Evolutionary conservation across 2,113 vertebrate genomes (phyloP), one percentile per base, ranked within the genome.

Genomic region (zebrafish (Danio rerio)): DNA sequence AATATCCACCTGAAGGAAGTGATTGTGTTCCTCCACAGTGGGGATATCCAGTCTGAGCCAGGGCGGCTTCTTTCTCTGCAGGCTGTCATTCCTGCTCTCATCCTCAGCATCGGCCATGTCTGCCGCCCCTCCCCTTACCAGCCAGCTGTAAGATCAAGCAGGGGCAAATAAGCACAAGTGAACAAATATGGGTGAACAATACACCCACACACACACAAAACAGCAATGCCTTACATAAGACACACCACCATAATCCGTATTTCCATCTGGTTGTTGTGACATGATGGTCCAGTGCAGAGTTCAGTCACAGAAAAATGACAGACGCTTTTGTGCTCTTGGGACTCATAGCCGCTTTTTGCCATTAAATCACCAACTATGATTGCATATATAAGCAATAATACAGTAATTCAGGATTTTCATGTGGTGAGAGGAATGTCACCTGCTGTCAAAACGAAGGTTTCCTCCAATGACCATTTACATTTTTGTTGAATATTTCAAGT

Each of bases 41-140:
- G 96, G 98, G 80, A 97, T 96, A 89, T 99, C 96, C 89, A 98
- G 88, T 89, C 93, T 95, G 18, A 98, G 91, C 96, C 97, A 96
- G 31, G 97, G 96, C 0, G 97, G 97, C 88, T 99, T 98, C 88
- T 98, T 99, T 80, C 95, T 92, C 91, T 96, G 96, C 83, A 98
- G 93, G 85, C 96, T 97, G 93, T 94, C 96, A 0, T 90, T 94
- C 89, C 94, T 95, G 86, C 87, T 89, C 83, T 88, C 85, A 6
- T 81, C 88, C 93, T 94, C 8, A 90, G 7, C 86, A 87, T 98
- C 95, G 16, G 92, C 93, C 97, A 98, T 99, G 40, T 78, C 93
- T 89, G 6, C 68, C 31, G 78, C 69, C 10, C 78, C 68, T 79
- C 68, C 21, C 82, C 88, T 81, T 20, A 18, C 89, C 89, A 90